Percentiles rank a stretch among this genome's conserved stretches.
Conservation (phyloP, 2,797 vertebrate genomes). For the Pseudocheirus occidentalis region DNA sequence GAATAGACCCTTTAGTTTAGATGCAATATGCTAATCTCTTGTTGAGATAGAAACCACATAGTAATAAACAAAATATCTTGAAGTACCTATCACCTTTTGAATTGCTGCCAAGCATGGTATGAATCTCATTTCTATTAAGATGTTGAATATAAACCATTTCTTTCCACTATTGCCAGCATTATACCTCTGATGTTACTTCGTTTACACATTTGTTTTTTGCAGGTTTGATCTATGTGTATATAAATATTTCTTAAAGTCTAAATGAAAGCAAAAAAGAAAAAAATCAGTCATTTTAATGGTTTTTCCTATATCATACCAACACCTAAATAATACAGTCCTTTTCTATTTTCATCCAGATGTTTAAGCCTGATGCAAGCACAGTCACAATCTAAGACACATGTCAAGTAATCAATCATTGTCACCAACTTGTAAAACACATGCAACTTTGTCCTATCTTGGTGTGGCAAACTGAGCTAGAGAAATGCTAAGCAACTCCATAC, state of each 20-base stretch:
- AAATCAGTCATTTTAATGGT: not conserved
- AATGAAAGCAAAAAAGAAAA: slow-evolving; percentile 19
- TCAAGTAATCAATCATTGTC: not conserved
- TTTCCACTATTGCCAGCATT: not conserved
- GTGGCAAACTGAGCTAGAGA: slow-evolving; percentile 3
- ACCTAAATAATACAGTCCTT: not conserved
- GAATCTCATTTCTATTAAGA: not conserved
- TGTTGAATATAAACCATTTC: not conserved
- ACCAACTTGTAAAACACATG: not conserved
- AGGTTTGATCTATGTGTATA: not conserved
- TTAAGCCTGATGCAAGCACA: slow-evolving; percentile 9
- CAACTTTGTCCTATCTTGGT: not conserved
- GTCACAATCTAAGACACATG: not conserved
- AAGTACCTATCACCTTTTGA: not conserved
- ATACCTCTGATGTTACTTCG: slow-evolving; percentile 15
- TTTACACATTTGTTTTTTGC: not conserved
- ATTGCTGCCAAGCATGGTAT: slow-evolving; percentile 4
- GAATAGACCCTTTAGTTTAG: not conserved
- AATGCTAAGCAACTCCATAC: not conserved
- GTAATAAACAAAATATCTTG: not conserved
- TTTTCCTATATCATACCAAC: slow-evolving; percentile 4
- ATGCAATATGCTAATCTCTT: not conserved
- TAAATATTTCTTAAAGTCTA: not conserved
- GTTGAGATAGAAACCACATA: not conserved
- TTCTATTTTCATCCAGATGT: slow-evolving; percentile 10